Base-by-base conservation (phyloP, 2,113 vertebrate genomes). In the Aix galericulata region DNA sequence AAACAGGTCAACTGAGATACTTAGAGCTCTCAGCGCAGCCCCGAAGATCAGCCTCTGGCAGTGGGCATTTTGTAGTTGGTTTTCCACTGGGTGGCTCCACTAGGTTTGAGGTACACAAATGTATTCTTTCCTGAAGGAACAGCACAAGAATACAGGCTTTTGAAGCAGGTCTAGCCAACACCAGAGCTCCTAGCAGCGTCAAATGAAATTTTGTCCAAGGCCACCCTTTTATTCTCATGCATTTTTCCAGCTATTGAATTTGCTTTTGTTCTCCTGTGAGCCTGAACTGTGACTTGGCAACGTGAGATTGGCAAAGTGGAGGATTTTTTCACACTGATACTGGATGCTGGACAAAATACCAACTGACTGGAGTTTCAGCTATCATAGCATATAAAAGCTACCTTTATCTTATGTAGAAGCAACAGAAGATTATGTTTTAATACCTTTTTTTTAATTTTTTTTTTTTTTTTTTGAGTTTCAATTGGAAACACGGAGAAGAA, bases 171-270 rank as follows among this genome's bases (percentile, higher is more conserved):
- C 52, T 56, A 87, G n/a, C 15, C 67, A 77, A 62, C 1, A 4
- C 36, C 48, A 88, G 34, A 58, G 75, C 34, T 88, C 32, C 38
- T 60, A 88, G 66, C 76, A 95, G 31, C 48, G 31, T 83, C 82
- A 83, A 86, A 88, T 86, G 32, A 88, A 91, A 83, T 10, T 42
- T 56, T 64, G 15, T 86, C 62, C 3, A 13, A 78, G 32, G 42
- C 25, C 18, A 73, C 31, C 17, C 78, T 86, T 95, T 94, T 71
- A 7, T 82, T 76, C 52, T 88, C 68, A 36, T 74, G 12, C 44
- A 75, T 75, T 95, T 95, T 95, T 88, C 42, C 64, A 95, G 68
- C 52, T 81, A 46, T 31, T 86, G 64, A 88, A 81, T 78, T 94
- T 91, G 82, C 38, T 29, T 91, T 94, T 92, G 63, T 81, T 95